Evolutionary conservation across 1,140 invertebrate species (phyloP).

Genomic region (Planococcus citri): DNA sequence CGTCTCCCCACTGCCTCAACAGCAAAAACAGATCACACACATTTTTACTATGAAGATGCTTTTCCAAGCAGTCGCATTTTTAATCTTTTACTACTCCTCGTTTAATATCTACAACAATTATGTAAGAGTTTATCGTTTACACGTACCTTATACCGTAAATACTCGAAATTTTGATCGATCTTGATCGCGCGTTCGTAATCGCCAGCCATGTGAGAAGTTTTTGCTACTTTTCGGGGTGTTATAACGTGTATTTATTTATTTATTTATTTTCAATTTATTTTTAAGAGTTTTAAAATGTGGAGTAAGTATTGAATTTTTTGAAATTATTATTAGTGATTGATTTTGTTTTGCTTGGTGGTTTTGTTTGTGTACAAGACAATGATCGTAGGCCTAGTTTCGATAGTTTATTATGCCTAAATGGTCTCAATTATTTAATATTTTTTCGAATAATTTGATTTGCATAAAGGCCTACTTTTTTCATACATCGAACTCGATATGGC

Average conservation of each 20-base stretch:
- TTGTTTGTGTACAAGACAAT: too few species aligned
- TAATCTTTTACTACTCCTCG: neutral
- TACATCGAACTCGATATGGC: too few species aligned
- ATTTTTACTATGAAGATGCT: constrained; percentile 8
- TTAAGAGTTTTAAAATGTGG: neutral
- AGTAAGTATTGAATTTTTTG: neutral
- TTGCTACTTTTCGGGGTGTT: neutral
- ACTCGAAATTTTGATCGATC: neutral
- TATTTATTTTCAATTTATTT: neutral
- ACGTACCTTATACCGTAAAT: neutral
- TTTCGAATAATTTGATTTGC: too few species aligned
- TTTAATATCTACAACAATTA: constrained; percentile 1
- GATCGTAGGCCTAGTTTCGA: too few species aligned
- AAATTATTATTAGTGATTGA: neutral
- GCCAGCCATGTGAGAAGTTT: neutral
- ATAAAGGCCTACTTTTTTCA: too few species aligned
- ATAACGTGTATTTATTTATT: neutral
- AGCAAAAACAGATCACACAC: neutral
- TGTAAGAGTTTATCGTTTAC: too few species aligned
- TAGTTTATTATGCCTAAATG: too few species aligned
- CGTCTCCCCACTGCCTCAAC: neutral
- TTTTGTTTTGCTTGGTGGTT: neutral
- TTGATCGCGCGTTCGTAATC: neutral
- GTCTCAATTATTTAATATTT: too few species aligned
- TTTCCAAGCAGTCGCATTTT: neutral